Conservation (phyloP, 1,140 invertebrate genomes). For the Drosophila dunni region DNA sequence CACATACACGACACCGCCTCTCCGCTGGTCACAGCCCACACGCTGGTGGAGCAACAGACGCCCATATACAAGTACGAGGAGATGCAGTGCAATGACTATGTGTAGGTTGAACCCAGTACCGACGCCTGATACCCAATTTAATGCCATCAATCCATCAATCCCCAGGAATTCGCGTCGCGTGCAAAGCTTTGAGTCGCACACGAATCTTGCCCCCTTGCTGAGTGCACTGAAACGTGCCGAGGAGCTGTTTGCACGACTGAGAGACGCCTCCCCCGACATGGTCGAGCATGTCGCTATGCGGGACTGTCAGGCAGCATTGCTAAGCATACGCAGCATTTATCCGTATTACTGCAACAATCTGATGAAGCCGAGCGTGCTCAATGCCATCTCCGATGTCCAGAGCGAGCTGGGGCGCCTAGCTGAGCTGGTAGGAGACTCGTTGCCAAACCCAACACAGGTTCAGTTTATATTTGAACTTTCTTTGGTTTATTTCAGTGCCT, state of each 20-base stretch:
- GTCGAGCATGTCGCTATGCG: constrained; percentile 63
- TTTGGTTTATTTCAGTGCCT: constrained; percentile 81
- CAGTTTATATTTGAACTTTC: neutral
- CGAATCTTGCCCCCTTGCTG: constrained; percentile 73
- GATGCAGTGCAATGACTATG: constrained; percentile 84
- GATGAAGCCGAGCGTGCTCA: constrained; percentile 78
- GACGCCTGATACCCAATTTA: neutral
- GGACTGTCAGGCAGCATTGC: constrained; percentile 66
- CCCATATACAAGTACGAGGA: constrained; percentile 88
- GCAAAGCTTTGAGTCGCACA: constrained; percentile 82
- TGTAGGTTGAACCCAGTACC: constrained; percentile 46
- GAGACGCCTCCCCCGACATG: constrained; percentile 62
- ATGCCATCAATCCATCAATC: neutral
- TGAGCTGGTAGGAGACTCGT: constrained; percentile 55
- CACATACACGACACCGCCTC: constrained; percentile 88
- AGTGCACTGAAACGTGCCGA: constrained; percentile 78
- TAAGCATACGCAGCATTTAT: constrained; percentile 78
- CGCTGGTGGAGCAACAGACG: constrained; percentile 87
- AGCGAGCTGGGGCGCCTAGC: constrained; percentile 70
- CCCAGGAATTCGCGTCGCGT: constrained; percentile 75
- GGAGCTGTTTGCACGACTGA: constrained; percentile 64
- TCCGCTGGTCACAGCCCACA: constrained; percentile 87
- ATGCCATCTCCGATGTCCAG: constrained; percentile 80
- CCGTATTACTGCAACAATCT: constrained; percentile 79
- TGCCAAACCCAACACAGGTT: no score